Evolutionary conservation across 2,888 invertebrate species (phyloP).

Genomic region (Electrophaes corylata): DNA sequence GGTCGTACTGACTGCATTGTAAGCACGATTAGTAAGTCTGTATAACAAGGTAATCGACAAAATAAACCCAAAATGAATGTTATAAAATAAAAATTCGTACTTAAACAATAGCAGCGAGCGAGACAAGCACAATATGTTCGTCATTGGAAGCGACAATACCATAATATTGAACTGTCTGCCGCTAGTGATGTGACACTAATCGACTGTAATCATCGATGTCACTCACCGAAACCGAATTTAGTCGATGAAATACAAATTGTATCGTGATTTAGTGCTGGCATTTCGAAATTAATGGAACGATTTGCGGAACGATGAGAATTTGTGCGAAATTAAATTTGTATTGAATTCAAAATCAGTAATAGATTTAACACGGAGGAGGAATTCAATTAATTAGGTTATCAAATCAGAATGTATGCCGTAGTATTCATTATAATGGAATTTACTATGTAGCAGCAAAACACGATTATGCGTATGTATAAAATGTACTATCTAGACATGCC

Average conservation of each 20-base stretch:
- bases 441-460: no score
- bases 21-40: no score
- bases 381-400: neutral
- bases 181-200: slow-evolving; percentile 24
- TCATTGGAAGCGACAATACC: slow-evolving; percentile 5
- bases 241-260: slow-evolving; percentile 16
- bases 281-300: slow-evolving; percentile 1
- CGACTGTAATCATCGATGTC: slow-evolving; percentile 9
- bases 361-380: neutral
- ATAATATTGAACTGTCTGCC: neutral
- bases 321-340: slow-evolving; percentile 1
- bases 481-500: no score
- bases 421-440: neutral
- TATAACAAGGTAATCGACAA: no score
- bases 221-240: slow-evolving; percentile 12
- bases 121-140: slow-evolving; percentile 3
- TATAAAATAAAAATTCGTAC: neutral
- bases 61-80: neutral
- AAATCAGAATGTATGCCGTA: neutral
- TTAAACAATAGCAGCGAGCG: neutral
- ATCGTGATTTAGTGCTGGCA: slow-evolving; percentile 14
- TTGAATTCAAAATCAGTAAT: slow-evolving; percentile 4
- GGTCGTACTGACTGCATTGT: no score
- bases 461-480: no score
- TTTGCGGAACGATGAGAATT: slow-evolving; percentile 9